These are phyloP conservation scores for Oreamnos americanus DNA, from an alignment of 2,113 vertebrate species.

Conservation along the genomic window DNA sequence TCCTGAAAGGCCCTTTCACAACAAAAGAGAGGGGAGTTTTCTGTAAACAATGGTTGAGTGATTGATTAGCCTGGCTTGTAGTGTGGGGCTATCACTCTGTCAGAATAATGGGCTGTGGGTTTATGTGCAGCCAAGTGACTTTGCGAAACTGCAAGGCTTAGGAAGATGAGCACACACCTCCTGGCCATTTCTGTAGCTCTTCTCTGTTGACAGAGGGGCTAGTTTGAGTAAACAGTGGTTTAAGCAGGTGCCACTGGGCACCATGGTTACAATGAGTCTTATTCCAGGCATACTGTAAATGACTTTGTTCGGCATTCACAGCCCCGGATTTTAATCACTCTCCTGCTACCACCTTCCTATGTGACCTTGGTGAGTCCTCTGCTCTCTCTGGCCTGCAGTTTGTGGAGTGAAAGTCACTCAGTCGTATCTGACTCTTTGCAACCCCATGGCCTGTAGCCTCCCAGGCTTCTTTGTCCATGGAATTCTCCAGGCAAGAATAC, in stretches of 20 bases:
- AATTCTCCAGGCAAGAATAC: neutral
- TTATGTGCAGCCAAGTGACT: neutral
- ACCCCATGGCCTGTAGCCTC: neutral
- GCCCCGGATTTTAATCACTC: neutral
- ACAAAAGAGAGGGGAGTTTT: neutral
- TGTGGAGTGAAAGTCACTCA: neutral
- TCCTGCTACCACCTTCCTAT: neutral
- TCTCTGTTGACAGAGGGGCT: neutral
- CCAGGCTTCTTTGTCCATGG: neutral
- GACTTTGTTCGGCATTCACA: neutral
- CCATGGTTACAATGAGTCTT: neutral
- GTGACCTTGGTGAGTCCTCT: neutral
- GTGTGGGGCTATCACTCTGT: constrained; percentile 14
- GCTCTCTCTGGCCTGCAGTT: neutral
- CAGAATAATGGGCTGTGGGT: neutral
- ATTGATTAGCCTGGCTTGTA: constrained; percentile 16
- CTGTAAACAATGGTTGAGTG: constrained; percentile 26
- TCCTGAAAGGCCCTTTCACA: neutral
- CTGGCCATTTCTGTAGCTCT: neutral
- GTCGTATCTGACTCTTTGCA: neutral
- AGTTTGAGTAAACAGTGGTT: neutral
- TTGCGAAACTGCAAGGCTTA: neutral
- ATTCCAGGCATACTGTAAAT: neutral
- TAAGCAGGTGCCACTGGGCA: neutral
- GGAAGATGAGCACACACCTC: neutral